These are phyloP conservation scores for Meriones psammophilus DNA, from an alignment of 2,797 vertebrate species.

Conservation along the genomic window DNA sequence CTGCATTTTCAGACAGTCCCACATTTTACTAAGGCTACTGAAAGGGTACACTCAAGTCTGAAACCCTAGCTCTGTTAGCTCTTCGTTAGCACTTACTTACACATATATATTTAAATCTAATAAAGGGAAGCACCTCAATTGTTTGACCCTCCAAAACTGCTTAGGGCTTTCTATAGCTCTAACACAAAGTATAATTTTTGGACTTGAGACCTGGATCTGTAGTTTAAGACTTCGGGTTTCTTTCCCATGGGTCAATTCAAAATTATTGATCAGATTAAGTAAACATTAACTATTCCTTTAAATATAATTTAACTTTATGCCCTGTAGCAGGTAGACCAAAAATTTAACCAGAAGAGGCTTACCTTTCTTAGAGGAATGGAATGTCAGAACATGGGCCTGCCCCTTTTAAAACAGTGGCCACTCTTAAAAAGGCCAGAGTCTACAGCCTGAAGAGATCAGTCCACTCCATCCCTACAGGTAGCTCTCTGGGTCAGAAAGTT, in stretches of 20 bases:
- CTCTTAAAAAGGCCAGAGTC: not conserved
- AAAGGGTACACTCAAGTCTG: not conserved
- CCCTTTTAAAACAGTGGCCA: not conserved
- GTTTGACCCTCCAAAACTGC: not conserved
- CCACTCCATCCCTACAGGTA: not conserved
- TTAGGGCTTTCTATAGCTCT: not conserved
- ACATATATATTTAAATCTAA: not conserved
- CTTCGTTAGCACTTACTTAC: not conserved
- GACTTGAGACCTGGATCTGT: no score
- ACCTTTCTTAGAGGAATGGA: not conserved
- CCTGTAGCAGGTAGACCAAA: not conserved
- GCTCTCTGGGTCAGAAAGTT: not conserved
- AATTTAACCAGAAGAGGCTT: not conserved
- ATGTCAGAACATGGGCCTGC: not conserved
- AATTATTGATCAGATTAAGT: not conserved
- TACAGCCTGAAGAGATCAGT: not conserved
- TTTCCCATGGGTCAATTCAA: not conserved
- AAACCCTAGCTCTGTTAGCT: no score
- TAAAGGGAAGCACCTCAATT: not conserved
- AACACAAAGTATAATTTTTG: not conserved
- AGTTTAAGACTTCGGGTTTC: not conserved
- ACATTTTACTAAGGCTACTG: not conserved
- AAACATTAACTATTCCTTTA: not conserved
- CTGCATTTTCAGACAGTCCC: not conserved
- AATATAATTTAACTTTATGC: not conserved